Evolutionary conservation across 2,888 invertebrate genomes (phyloP), one percentile per base, ranked within the genome.

Genomic region (Synergus umbraculus): DNA sequence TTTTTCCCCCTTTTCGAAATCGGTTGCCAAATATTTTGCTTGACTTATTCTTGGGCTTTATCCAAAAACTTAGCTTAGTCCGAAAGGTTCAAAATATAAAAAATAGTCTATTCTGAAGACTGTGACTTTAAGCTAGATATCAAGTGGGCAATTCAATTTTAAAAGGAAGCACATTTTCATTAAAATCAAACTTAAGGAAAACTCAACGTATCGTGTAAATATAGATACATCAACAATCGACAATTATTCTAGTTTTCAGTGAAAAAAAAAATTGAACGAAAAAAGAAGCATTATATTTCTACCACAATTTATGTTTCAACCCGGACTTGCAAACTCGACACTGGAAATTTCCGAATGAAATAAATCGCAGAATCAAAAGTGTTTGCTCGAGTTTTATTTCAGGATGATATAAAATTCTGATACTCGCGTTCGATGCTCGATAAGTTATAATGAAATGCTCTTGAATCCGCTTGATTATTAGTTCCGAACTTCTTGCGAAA

Each of bases 301-400:
- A 54, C 54, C 73, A 54, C 54, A 73, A 54, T 73, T 73, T 37
- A 49, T 49, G 41, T 54, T 73, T 73, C 10, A 54, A 73, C 15
- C n/a, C 73, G 49, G n/a, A 73, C 73, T 73, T 69, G 29, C 54
- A 73, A 73, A 73, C 73, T 73, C 73, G 54, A 73, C 54, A 73
- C 37, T 73, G 73, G 73, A 54, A 73, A 73, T 73, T 73, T 37
- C 73, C 73, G 73, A 54, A 73, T 73, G 37, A 73, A 73, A 73
- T 73, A 73, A 73, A 73, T 73, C 54, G 54, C 54, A 37, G 73
- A 49, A 54, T 73, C 37, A 73, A 73, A 73, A 73, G 73, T 54
- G 49, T 73, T 37, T 73, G 37, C 49, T 73, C 54, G 49, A 73
- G 54, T 46, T 73, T 73, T 37, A 73, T 54, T 73, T 73, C 46